Base-by-base conservation (phyloP, 1,140 invertebrate genomes). In the Cotesia typhae region DNA sequence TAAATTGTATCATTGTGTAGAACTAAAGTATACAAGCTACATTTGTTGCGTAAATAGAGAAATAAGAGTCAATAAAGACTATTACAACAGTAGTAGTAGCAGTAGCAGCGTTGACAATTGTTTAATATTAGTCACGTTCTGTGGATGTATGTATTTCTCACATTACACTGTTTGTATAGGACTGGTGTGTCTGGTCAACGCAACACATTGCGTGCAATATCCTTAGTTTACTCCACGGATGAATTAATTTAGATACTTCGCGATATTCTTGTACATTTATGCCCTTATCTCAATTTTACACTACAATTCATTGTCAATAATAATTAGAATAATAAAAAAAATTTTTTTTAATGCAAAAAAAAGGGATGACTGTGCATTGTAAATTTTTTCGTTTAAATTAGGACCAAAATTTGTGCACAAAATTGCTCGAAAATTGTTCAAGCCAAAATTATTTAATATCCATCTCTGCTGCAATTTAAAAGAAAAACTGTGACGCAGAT, bases 131-230 rank as follows among this genome's bases (percentile, higher is more conserved):
- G 77, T 68, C 57, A 73, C 72, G 10, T 41, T 72, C 35, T 47
- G 57, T 53, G 61, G 74, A 78, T 79, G 81, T 83, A 81, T 83
- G 82, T 83, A 80, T 83, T 84, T 84, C 82, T 79, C 83, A 83
- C 83, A 83, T 84, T 83, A 83, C 77, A 41, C 36, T 84, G 78
- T 84, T 84, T 84, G 73, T 75, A 76, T 63, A 84, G 81, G 83
- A 80, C 79, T 73, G 74, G 76, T 76, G 69, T 66, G 64, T 38
- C 63, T 64, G 72, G 72, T 68, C 66, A 65, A 73, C 55, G 74
- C 79, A 79, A 82, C 76, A 79, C 80, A 81, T 79, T 77, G 78
- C 80, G 74, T 76, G 82, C 83, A 84, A 84, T 84, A 84, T 84
- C 81, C 78, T 79, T 74, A 82, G 80, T 83, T 83, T 83, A 75